These are phyloP conservation scores for Sphaeridia pumilis DNA, from an alignment of 2,888 invertebrate species.

Conservation along the genomic window DNA sequence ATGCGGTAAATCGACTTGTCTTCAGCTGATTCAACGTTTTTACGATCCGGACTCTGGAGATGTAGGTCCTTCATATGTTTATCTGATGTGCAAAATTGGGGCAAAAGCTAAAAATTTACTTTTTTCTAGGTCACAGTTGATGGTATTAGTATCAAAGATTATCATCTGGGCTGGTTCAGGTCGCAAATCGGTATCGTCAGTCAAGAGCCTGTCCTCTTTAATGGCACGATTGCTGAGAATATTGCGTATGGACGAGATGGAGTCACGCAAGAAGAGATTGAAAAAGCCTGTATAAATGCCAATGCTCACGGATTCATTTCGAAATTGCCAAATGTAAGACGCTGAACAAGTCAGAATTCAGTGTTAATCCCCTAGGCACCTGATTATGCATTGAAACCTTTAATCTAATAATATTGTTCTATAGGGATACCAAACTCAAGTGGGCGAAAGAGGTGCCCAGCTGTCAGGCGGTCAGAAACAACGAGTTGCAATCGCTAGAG, in stretches of 20 bases:
- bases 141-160: slow-evolving; percentile 50
- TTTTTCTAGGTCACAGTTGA: slow-evolving; percentile 46
- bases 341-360: too few species aligned
- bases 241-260: slow-evolving; percentile 66
- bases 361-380: too few species aligned
- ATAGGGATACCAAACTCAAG: slow-evolving; percentile 64
- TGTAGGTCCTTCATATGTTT: too few species aligned
- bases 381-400: too few species aligned
- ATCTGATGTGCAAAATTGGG: too few species aligned
- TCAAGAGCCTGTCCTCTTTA: slow-evolving; percentile 77
- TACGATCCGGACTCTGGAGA: slow-evolving; percentile 38
- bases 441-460: slow-evolving; percentile 68
- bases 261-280: slow-evolving; percentile 55
- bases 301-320: slow-evolving; percentile 65
- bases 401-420: too few species aligned
- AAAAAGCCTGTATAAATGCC: slow-evolving; percentile 57
- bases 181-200: slow-evolving; percentile 71
- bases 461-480: slow-evolving; percentile 76
- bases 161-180: slow-evolving; percentile 63
- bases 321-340: slow-evolving; percentile 56
- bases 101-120: too few species aligned
- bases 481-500: slow-evolving; percentile 71
- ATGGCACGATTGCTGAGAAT: slow-evolving; percentile 70
- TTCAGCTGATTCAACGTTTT: slow-evolving; percentile 39
- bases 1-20: slow-evolving; percentile 39